A percentile compares a stretch with the other conserved stretches of the same genome.
These are phyloP conservation scores for Neodiprion virginianus DNA, from an alignment of 1,140 invertebrate species.

Conservation along the genomic window DNA sequence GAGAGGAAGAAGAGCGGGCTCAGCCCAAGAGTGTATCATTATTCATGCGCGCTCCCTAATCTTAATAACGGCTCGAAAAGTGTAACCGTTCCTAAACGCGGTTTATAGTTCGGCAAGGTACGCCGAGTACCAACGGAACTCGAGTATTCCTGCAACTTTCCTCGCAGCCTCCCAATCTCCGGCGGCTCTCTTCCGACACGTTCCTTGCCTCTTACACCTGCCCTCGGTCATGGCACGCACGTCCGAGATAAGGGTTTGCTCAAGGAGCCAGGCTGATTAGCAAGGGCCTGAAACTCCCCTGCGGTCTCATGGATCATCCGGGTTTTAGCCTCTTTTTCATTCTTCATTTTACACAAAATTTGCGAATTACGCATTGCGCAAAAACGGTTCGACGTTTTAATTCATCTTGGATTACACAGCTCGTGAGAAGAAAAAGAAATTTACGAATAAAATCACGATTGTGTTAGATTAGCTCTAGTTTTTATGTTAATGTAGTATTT, in stretches of 20 bases:
- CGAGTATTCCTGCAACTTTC: background rate
- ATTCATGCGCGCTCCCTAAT: constrained; percentile 41
- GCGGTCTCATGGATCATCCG: too few relatives aligned
- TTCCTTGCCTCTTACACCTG: too few relatives aligned
- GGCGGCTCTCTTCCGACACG: background rate
- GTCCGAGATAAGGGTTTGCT: background rate
- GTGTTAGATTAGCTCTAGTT: too few relatives aligned
- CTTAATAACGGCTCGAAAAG: constrained; percentile 39
- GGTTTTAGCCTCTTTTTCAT: too few relatives aligned
- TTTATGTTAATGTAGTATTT: too few relatives aligned
- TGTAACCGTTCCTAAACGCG: background rate
- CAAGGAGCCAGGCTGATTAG: background rate
- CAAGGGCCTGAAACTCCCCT: too few relatives aligned
- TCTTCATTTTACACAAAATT: background rate
- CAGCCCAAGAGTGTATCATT: constrained; percentile 42
- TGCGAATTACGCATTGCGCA: too few relatives aligned
- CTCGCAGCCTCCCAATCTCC: background rate
- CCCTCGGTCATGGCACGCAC: background rate
- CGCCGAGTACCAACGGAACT: background rate
- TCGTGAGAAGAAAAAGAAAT: too few relatives aligned
- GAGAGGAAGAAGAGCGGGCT: constrained; percentile 5
- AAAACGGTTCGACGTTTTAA: too few relatives aligned
- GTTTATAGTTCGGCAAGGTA: background rate
- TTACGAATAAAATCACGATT: too few relatives aligned
- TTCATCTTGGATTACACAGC: too few relatives aligned